Evolutionary conservation across 2,113 vertebrate genomes (phyloP).

Genomic region (Hirundichthys speculiger): DNA sequence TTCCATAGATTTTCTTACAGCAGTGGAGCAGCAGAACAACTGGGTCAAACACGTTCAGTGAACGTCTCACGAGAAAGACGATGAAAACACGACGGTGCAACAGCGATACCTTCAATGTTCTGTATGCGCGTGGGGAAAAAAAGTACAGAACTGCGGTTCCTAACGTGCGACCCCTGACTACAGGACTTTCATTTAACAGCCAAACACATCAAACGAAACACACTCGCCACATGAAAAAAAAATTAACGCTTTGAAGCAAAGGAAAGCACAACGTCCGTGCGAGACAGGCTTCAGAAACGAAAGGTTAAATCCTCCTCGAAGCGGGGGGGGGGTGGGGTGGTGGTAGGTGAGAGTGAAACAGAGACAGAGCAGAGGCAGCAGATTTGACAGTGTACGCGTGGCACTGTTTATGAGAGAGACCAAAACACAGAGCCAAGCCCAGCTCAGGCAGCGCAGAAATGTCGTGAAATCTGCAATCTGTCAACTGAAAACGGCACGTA

Average conservation of each 20-base stretch:
- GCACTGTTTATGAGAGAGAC: conserved; percentile 90
- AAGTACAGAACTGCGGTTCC: background rate
- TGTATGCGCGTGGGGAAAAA: background rate
- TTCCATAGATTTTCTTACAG: background rate
- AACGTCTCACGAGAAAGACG: background rate
- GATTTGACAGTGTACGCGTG: conserved; percentile 91
- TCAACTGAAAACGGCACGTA: background rate
- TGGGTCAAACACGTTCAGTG: background rate
- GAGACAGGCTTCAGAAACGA: conserved; percentile 19
- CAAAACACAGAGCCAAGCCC: conserved; percentile 80
- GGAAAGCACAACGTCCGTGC: conserved; percentile 1
- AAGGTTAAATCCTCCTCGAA: conserved; percentile 17
- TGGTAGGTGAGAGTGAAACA: conserved; percentile 21
- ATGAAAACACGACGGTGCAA: too few relatives aligned
- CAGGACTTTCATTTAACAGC: conserved; percentile 16
- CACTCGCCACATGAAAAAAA: conserved; percentile 16
- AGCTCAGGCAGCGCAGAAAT: conserved; percentile 78
- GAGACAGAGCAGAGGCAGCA: conserved; percentile 41
- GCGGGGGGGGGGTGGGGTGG: background rate
- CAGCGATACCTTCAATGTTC: background rate
- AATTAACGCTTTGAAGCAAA: background rate
- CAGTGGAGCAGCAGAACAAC: background rate
- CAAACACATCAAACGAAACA: conserved; percentile 19
- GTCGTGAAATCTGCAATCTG: conserved; percentile 48
- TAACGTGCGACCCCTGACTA: background rate